Evolutionary conservation across 1,140 invertebrate genomes (phyloP).

Genomic region (Brachionus rotundiformis): DNA sequence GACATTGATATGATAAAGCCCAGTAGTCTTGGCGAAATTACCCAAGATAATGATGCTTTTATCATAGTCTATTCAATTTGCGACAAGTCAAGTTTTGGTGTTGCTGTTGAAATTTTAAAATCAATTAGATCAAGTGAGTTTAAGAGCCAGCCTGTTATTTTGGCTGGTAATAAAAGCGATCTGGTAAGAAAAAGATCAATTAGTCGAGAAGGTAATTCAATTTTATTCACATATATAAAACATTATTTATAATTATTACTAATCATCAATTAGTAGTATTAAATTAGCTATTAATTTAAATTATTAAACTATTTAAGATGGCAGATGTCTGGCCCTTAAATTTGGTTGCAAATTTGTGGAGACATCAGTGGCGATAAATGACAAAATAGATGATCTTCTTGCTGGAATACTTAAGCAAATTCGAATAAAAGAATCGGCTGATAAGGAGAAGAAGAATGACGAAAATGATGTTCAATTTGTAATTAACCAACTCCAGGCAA

Average conservation of each 20-base stretch:
- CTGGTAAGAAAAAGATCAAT: slow-evolving; percentile 45
- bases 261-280: too few species aligned
- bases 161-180: slow-evolving; percentile 51
- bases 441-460: not conserved
- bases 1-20: slow-evolving; percentile 44
- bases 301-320: slow-evolving; percentile 34
- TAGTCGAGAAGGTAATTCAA: slow-evolving; percentile 18
- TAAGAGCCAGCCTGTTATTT: slow-evolving; percentile 34
- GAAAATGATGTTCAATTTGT: not conserved
- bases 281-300: too few species aligned
- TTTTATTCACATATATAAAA: too few species aligned
- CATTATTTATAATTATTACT: too few species aligned
- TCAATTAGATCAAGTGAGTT: slow-evolving; percentile 32
- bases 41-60: slow-evolving; percentile 43
- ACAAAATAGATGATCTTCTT: slow-evolving; percentile 51
- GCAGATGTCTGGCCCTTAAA: not conserved
- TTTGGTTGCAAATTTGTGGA: slow-evolving; percentile 51
- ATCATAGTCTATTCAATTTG: slow-evolving; percentile 49
- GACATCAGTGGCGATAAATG: slow-evolving; percentile 52
- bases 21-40: slow-evolving; percentile 9
- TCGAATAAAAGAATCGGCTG: slow-evolving; percentile 22
- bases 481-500: not conserved
- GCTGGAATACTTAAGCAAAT: slow-evolving; percentile 52
- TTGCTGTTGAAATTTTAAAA: slow-evolving; percentile 38
- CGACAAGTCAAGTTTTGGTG: slow-evolving; percentile 19